Base-by-base conservation (phyloP, 2,113 vertebrate species). In the Gymnorhina tibicen region DNA sequence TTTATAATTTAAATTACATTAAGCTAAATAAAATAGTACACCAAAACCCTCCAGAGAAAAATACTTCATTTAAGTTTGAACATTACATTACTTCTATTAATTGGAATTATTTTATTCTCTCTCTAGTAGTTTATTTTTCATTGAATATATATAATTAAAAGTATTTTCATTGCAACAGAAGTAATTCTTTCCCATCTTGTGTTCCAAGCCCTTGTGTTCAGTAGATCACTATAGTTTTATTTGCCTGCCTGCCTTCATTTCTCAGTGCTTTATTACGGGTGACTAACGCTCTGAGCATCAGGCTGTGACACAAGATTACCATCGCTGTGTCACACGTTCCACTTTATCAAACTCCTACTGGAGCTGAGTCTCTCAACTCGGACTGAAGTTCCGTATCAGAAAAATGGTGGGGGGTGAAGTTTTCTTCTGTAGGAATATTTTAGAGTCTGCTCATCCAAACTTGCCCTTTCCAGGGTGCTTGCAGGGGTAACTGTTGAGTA, bases 1-100 rank as follows among this genome's bases (percentile, higher is more conserved):
- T 96, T 97, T 93, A 87, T 96, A 92, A 96, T 95, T 80, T 91
- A 96, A 96, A 93, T 96, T 91, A 20, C 60, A 77, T 96, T 96
- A 93, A 79, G 80, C 77, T 88, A 89, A 93, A 94, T 82, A 95
- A 94, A 96, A 89, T 91, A 91, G 72, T 91, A 75, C 63, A 80
- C 63, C 52, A 87, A 91, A 93, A 78, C 46, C 52, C 83, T 86
- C 90, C 62, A 83, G 83, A 87, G 90, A 88, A 94, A 97, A 96
- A 69, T 94, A 87, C 69, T 95, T 95, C 59, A 81, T 91, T 94
- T 94, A 95, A 94, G 68, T 92, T 88, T 86, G 73, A 93, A 85
- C 79, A 83, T 87, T 92, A 50, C 55, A 80, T 94, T 95, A 62
- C 85, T 96, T 93, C 27, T 46, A 91, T 90, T 96, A 96, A 96